Base-by-base conservation (phyloP, 2,113 vertebrate genomes). In the Tringa solitaria region DNA sequence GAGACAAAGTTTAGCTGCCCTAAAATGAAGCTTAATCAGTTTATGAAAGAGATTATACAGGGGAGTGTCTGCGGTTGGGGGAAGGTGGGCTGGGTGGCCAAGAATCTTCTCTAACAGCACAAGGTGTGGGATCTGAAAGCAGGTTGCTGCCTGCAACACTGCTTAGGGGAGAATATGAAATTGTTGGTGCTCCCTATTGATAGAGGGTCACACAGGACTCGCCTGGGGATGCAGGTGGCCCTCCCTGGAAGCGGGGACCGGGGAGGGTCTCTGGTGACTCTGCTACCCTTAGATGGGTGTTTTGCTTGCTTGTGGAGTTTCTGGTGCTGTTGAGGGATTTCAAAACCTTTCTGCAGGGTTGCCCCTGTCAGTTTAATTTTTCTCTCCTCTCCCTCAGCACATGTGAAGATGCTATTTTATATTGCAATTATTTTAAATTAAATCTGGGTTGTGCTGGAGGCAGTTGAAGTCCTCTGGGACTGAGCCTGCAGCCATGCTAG, bases 291-390 rank as follows among this genome's bases (percentile, higher is more conserved):
- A 41, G 45, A 30, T 3, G 1, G 45, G 32, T 3, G 0, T 60
- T 61, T 48, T 67, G 35, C 57, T 87, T 70, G 68, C 73, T 83
- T 54, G 22, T 72, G 69, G 83, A 60, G 45, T 68, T 81, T 81
- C 83, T 96, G 68, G 17, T 94, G 75, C 81, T 84, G 95, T 92
- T 94, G 83, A 37, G 96, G 96, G 95, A 97, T 96, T 97, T 93
- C 90, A 64, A 79, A 95, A 70, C 77, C 67, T 74, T 91, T 69
- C 96, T 85, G 63, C 43, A 90, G 80, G 89, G 89, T 73, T 95
- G 96, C 97, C 95, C 96, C 94, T 95, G 82, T 95, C 77, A 95
- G 93, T 97, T 97, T 97, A 96, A 97, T 97, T 97, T 97, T 95
- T 80, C 89, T 95, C 90, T 96, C 35, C 81, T 94, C 69, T 97